Percentiles rank a stretch among this genome's conserved stretches.
These are phyloP conservation scores for Drosophila nebulosa DNA, from an alignment of 1,140 invertebrate species.

Conservation along the genomic window DNA sequence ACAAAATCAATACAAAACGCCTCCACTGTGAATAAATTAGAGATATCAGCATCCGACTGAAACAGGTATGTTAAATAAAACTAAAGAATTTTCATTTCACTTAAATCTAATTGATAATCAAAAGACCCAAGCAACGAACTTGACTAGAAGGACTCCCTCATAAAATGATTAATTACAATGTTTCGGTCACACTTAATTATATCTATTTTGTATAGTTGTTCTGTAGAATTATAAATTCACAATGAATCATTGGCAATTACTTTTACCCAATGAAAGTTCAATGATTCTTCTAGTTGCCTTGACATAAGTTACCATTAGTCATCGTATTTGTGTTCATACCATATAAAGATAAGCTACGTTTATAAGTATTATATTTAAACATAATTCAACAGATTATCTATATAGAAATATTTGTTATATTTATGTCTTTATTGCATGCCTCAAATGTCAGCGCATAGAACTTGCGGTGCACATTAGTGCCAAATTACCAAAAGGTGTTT, in stretches of 20 bases:
- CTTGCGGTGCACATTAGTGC: conserved; percentile 54
- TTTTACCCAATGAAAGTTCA: conserved; percentile 55
- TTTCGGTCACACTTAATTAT: too few relatives aligned
- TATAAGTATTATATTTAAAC: neutral
- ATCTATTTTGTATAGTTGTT: too few relatives aligned
- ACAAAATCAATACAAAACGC: conserved; percentile 59
- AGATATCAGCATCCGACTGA: conserved; percentile 59
- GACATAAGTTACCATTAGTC: conserved; percentile 58
- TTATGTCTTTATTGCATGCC: conserved; percentile 49
- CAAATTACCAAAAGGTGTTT: conserved; percentile 72
- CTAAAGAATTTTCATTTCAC: too few relatives aligned
- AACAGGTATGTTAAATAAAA: conserved; percentile 49
- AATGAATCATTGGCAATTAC: conserved; percentile 42
- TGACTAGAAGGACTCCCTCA: neutral
- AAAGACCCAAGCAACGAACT: conserved; percentile 56
- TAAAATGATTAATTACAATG: neutral
- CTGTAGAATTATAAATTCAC: neutral
- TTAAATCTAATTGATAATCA: conserved; percentile 22
- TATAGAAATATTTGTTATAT: conserved; percentile 13
- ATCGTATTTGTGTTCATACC: conserved; percentile 16
- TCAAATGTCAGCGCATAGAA: conserved; percentile 15
- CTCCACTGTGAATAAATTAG: conserved; percentile 57
- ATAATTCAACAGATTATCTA: neutral
- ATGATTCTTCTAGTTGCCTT: conserved; percentile 45
- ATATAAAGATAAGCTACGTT: conserved; percentile 30